phyloP scores from a whole-genome alignment of 2,797 vertebrate species.

The Eulemur albifrons region DNA sequence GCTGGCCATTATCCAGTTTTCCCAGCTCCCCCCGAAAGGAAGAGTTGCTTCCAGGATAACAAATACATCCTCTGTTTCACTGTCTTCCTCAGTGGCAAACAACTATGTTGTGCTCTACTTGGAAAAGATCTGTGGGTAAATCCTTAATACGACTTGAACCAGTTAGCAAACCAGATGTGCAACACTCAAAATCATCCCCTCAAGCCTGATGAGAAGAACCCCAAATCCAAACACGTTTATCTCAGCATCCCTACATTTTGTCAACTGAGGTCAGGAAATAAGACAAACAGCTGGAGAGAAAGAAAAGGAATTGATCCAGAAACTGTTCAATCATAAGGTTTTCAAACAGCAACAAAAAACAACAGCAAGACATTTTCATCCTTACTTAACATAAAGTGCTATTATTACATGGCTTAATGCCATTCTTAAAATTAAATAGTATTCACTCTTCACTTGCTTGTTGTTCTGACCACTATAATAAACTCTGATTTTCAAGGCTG shows the following conservation, averaged over 20 bases:
- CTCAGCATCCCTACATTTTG: neutral
- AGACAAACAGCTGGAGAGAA: constrained; percentile 47
- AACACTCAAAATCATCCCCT: neutral
- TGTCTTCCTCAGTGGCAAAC: constrained; percentile 21
- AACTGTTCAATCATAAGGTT: constrained; percentile 45
- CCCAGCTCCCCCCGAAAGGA: neutral
- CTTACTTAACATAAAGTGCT: constrained; percentile 57
- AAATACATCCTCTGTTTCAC: neutral
- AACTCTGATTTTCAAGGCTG: constrained; percentile 33
- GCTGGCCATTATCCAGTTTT: neutral
- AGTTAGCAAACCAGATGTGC: constrained; percentile 55
- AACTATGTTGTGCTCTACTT: neutral
- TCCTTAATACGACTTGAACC: constrained; percentile 13
- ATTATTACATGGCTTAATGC: constrained; percentile 44
- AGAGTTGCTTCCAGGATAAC: neutral
- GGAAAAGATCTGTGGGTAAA: constrained; percentile 28
- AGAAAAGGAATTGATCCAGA: constrained; percentile 19
- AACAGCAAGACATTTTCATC: constrained; percentile 53
- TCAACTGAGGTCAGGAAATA: neutral
- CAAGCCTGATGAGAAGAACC: constrained; percentile 4
- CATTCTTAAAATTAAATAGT: constrained; percentile 62
- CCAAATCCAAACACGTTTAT: constrained; percentile 26
- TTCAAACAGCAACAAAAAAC: constrained; percentile 53
- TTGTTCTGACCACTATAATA: constrained; percentile 24
- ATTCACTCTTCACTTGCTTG: constrained; percentile 15